These are phyloP conservation scores for Eira barbara DNA, from an alignment of 2,113 vertebrate species.

Conservation along the genomic window DNA sequence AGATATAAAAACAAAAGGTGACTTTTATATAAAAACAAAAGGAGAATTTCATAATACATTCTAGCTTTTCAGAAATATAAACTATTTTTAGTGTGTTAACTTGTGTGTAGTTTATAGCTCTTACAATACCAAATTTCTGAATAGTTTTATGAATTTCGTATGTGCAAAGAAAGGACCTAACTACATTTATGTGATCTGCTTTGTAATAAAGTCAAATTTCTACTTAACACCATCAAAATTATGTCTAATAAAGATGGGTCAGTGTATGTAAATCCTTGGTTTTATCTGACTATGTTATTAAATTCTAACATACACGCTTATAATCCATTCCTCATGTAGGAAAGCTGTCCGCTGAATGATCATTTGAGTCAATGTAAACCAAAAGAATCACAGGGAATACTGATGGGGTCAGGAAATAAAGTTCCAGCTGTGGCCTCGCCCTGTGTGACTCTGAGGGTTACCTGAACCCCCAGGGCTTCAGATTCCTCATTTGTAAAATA, in stretches of 20 bases:
- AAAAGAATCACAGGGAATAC: neutral
- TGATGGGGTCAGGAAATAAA: neutral
- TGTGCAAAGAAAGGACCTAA: neutral
- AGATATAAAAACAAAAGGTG: neutral
- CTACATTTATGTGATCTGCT: neutral
- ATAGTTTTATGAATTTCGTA: neutral
- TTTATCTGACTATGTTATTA: neutral
- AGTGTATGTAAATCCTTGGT: neutral
- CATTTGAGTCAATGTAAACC: neutral
- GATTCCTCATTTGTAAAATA: neutral
- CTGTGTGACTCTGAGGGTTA: neutral
- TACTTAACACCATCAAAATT: neutral
- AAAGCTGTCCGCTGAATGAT: neutral
- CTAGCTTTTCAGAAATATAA: neutral
- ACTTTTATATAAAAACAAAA: neutral
- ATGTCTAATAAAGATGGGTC: neutral
- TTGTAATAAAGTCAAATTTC: neutral
- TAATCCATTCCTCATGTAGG: neutral
- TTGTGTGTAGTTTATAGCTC: neutral
- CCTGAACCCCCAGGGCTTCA: neutral
- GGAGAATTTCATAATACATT: neutral
- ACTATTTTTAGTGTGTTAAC: neutral
- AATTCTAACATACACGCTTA: neutral
- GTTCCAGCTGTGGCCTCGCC: neutral
- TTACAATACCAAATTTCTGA: neutral